Evolutionary conservation across 2,797 vertebrate species (phyloP).

Genomic region (Smutsia temminckii): DNA sequence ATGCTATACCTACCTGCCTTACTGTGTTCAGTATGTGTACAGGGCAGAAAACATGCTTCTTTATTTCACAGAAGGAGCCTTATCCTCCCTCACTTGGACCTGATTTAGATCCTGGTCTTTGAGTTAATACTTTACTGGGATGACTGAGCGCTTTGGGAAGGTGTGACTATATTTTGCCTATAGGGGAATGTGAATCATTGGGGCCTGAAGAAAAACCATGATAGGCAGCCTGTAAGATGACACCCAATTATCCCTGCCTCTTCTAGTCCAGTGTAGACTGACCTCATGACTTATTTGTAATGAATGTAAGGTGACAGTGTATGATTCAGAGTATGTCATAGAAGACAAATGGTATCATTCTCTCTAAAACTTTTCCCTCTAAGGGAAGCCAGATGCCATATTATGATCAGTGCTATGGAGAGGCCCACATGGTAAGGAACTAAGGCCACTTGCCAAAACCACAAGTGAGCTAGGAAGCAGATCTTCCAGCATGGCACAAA

Average conservation of each 20-base stretch:
- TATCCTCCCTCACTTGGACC: background rate
- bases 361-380: background rate
- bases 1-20: background rate
- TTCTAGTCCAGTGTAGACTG: background rate
- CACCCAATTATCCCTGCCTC: background rate
- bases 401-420: background rate
- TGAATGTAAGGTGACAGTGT: background rate
- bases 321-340: background rate
- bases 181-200: background rate
- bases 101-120: background rate
- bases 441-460: background rate
- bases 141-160: background rate
- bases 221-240: background rate
- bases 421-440: background rate
- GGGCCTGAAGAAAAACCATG: background rate
- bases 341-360: background rate
- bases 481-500: background rate
- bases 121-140: background rate
- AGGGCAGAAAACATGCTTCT: background rate
- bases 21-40: background rate
- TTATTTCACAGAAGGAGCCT: background rate
- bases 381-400: background rate
- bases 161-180: background rate
- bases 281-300: background rate
- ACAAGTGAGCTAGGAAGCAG: background rate